Percentiles rank a stretch among this genome's conserved stretches.
phyloP scores from a whole-genome alignment of 2,888 invertebrate species.

The Phanerotoma sp. region DNA sequence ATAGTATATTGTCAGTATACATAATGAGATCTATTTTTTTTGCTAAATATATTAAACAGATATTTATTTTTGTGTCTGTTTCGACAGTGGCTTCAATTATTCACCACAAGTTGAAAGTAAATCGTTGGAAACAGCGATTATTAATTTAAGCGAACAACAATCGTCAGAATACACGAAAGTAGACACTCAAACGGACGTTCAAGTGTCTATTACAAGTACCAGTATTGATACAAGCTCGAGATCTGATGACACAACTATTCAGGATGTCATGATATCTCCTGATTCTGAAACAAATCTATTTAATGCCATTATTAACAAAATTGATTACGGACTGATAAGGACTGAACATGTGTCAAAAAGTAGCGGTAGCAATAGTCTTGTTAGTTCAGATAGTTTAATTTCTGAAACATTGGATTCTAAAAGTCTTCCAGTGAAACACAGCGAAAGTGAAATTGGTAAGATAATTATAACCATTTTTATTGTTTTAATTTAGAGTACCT shows the following conservation, averaged over 20 bases:
- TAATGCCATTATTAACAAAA: constrained; percentile 32
- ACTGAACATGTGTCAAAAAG: constrained; percentile 35
- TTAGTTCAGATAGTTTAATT: constrained; percentile 48
- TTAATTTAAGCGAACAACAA: constrained; percentile 30
- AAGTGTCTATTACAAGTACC: constrained; percentile 44
- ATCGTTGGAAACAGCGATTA: constrained; percentile 29
- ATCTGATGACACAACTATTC: constrained; percentile 51
- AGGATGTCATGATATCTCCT: constrained; percentile 50
- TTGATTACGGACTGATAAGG: constrained; percentile 30
- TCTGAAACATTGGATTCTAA: constrained; percentile 48
- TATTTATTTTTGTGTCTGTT: not conserved
- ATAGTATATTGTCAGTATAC: too few species aligned
- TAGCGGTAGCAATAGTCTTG: constrained; percentile 50
- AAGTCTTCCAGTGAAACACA: constrained; percentile 46
- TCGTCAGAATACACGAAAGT: constrained; percentile 36
- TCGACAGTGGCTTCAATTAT: too few species aligned
- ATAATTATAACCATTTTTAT: too few species aligned
- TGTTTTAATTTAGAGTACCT: too few species aligned
- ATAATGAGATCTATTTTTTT: too few species aligned
- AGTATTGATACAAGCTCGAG: constrained; percentile 49
- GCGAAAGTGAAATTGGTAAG: constrained; percentile 54
- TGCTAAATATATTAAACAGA: too few species aligned
- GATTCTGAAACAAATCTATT: constrained; percentile 48
- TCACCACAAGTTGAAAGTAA: not conserved
- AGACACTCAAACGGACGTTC: constrained; percentile 45